Evolutionary conservation across 1,140 invertebrate genomes (phyloP), one percentile per base, ranked within the genome.

Genomic region (Drosophila guanche): DNA sequence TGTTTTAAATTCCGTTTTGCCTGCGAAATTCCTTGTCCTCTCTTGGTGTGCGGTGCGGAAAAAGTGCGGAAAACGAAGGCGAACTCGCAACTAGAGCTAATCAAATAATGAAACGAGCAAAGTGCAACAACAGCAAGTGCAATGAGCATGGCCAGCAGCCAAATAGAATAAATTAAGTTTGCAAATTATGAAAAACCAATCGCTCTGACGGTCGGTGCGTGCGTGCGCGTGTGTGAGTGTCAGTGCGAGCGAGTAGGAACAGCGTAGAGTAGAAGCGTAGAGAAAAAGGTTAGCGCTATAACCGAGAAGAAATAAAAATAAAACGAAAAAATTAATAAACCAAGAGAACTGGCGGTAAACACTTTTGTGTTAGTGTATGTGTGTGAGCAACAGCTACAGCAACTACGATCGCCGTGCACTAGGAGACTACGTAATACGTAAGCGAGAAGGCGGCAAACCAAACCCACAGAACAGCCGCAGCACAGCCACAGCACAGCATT

Each of bases 1-100:
- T 89, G 81, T 89, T 89, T 89, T 75, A 86, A 86, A 90, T 90
- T 90, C 83, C 86, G 71, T 90, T 90, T 90, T 90, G 76, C 79
- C 88, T 81, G 65, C 79, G 69, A 90, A 89, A 78, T 88, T 90
- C 85, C 81, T 62, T 42, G 16, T 43, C 33, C 37, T 53, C 29
- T 50, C 45, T 61, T 33, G 68, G 68, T 72, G 57, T 47, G 58
- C 56, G 63, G 43, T 67, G 54, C 46, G 63, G 45, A 68, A 76
- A 73, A 66, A 89, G 65, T 76, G 69, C 75, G 65, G 29, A 63
- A 83, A 75, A 77, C 48, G 70, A 76, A 61, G 63, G 56, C 47
- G 16, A 56, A 48, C 29, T 27, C 25, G 22, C 27, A 33, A 29
- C 7, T 23, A 10, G 33, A 37, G 33, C 33, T 12, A 37, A 33